phyloP scores from a whole-genome alignment of 2,888 invertebrate species.

The Belgica antarctica region DNA sequence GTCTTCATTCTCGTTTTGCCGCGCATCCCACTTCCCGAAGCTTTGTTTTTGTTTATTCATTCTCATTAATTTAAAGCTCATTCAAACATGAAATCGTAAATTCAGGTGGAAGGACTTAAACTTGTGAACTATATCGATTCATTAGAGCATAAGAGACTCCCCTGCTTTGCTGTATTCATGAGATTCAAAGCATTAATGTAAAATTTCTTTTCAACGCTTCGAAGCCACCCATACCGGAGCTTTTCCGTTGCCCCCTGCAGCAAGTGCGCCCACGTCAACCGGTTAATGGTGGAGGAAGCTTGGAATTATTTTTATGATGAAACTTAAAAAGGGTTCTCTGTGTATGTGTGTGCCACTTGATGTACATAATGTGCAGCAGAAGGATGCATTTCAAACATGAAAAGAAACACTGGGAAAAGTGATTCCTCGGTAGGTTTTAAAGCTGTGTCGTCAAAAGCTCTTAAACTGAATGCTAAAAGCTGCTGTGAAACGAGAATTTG shows the following conservation, averaged over 20 bases:
- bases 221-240: too few relatives aligned
- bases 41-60: constrained; percentile 7
- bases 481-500: neutral
- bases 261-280: neutral
- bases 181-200: neutral
- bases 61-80: neutral
- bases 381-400: constrained; percentile 18
- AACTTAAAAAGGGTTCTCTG: constrained; percentile 5
- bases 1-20: too few relatives aligned
- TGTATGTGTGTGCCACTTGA: neutral
- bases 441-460: neutral
- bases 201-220: neutral
- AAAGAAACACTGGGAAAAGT: neutral
- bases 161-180: neutral
- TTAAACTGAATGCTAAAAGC: neutral
- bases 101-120: neutral
- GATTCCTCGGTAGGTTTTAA: neutral
- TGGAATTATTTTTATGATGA: constrained; percentile 22
- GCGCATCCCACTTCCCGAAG: neutral
- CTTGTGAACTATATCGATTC: neutral
- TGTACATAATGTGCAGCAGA: neutral
- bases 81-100: neutral
- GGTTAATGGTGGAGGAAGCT: neutral
- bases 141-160: constrained; percentile 4
- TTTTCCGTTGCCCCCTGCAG: neutral